Conservation (phyloP, 1,140 invertebrate genomes). For the Battus philenor region DNA sequence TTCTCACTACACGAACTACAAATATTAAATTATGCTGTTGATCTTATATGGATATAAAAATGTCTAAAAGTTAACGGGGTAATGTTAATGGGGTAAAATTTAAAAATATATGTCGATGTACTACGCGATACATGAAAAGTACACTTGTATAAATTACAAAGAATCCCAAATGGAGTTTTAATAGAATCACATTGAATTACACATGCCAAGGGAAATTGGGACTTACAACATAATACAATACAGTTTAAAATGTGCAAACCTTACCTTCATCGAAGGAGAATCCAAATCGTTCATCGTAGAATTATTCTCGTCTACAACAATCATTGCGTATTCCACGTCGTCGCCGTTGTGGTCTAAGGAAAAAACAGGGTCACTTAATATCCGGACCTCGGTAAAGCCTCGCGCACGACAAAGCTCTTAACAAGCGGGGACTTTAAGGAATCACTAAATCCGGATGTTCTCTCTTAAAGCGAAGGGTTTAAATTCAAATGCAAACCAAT, state of each 20-base stretch:
- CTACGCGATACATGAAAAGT: not conserved
- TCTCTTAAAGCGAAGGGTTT: not conserved
- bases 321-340: slow-evolving; percentile 90
- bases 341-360: slow-evolving; percentile 78
- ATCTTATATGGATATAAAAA: too few relatives aligned
- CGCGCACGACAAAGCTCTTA: slow-evolving; percentile 19
- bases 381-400: slow-evolving; percentile 3
- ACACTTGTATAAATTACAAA: not conserved
- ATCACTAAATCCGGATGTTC: not conserved
- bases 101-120: too few relatives aligned
- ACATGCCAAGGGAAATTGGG: slow-evolving; percentile 8
- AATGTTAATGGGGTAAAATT: too few relatives aligned
- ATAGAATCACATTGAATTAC: too few relatives aligned
- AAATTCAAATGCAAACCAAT: not conserved
- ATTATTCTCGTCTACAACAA: slow-evolving; percentile 92
- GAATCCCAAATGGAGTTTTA: not conserved
- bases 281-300: slow-evolving; percentile 89
- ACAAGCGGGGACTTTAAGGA: slow-evolving; percentile 14
- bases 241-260: slow-evolving; percentile 18
- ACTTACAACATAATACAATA: slow-evolving; percentile 5
- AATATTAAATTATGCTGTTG: too few relatives aligned
- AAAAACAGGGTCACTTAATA: slow-evolving; percentile 17
- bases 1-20: too few relatives aligned
- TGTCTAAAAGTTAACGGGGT: too few relatives aligned
- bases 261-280: slow-evolving; percentile 90